Evolutionary conservation across 2,888 invertebrate genomes (phyloP).

Genomic region (Aporophyla nigra): DNA sequence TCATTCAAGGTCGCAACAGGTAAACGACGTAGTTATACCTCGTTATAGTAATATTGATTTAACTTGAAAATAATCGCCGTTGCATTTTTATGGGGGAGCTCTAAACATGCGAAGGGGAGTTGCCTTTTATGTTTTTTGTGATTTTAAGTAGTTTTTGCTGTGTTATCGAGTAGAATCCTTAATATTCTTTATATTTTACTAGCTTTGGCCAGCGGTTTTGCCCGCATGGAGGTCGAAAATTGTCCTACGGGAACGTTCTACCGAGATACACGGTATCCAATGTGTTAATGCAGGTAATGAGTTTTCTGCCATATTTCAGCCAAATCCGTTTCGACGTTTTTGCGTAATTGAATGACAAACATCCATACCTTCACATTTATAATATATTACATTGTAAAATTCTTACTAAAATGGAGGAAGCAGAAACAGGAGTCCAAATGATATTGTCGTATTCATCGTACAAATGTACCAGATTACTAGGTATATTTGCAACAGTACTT

Average conservation of each 20-base stretch:
- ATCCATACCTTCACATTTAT: too few relatives aligned
- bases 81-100: conserved; percentile 35
- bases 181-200: background rate
- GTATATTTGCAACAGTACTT: background rate
- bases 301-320: too few relatives aligned
- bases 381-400: too few relatives aligned
- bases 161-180: background rate
- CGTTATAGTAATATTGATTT: conserved; percentile 48
- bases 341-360: too few relatives aligned
- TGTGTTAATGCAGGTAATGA: too few relatives aligned
- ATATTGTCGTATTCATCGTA: background rate
- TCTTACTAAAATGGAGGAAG: too few relatives aligned
- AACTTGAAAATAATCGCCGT: conserved; percentile 51
- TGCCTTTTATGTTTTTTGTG: conserved; percentile 1
- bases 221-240: too few relatives aligned
- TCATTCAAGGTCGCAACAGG: conserved; percentile 70
- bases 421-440: background rate
- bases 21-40: conserved; percentile 59
- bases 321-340: too few relatives aligned
- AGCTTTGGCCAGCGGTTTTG: too few relatives aligned
- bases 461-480: background rate
- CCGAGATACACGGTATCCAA: too few relatives aligned
- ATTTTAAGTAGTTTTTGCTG: conserved; percentile 11
- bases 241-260: too few relatives aligned
- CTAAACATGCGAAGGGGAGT: conserved; percentile 29